Base-by-base conservation (phyloP, 2,797 vertebrate species). In the Hypotaenidia okinawae region DNA sequence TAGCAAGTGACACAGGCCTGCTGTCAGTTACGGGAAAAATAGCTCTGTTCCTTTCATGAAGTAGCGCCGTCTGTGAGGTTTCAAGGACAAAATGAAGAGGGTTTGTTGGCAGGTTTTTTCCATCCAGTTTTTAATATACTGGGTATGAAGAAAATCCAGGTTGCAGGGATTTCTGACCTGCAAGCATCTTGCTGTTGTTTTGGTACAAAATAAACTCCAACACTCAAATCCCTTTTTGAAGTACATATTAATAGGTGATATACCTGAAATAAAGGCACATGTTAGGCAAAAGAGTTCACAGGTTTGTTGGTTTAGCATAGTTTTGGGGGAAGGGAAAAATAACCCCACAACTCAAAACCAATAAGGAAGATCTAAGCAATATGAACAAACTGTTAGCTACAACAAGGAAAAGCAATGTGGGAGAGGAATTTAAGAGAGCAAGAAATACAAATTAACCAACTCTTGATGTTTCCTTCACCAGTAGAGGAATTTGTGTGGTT, bases 21-120 rank as follows among this genome's bases (percentile, higher is more conserved):
- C 28, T 11, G 10, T 33, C 66, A 93, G 23, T 27, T 37, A 62
- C 1, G 0, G 74, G 39, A 75, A 90, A 88, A 93, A 78, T 16
- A 79, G 27, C 27, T 76, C 81, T 11, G 13, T 22, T 69, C 18
- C 41, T 87, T 28, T 32, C 16, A 3, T 16, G 77, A 35, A 72
- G 68, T n/a, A 66, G 12, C 9, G 3, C 57, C 25, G 30, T 37
- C 54, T 21, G 16, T 23, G 74, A 62, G 13, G 9, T 39, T 73
- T 76, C 78, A 92, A 93, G 94, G 84, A 74, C 67, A 87, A 84
- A 69, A 32, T 33, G 11, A 84, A 92, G n/a, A 84, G 47, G 10
- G 4, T 64, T 69, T 59, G 25, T 11, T 67, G 4, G 2, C 1
- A 2, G 2, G 23, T 7, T 12, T 12, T 33, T 59, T 17, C 45